phyloP scores from a whole-genome alignment of 2,888 invertebrate species.

The Harpagoxenus sublaevis region DNA sequence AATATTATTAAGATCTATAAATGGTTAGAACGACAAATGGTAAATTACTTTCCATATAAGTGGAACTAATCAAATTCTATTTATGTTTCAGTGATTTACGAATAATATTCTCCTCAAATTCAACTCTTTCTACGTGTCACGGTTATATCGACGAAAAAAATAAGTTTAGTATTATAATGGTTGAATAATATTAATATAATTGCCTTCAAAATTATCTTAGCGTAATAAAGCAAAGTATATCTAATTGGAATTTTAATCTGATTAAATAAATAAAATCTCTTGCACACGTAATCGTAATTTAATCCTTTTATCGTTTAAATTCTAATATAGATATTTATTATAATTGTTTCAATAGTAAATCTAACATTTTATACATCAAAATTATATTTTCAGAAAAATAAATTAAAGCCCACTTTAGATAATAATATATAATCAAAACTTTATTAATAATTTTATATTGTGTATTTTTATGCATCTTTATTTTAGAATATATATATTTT shows the following conservation, averaged over 20 bases:
- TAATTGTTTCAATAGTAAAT: too few species aligned
- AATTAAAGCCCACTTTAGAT: too few species aligned
- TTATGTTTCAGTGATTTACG: neutral
- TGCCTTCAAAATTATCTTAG: neutral
- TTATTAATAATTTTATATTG: neutral
- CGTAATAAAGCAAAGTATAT: neutral
- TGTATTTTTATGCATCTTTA: neutral
- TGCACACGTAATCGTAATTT: too few species aligned
- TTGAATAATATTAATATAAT: neutral
- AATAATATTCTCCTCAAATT: neutral
- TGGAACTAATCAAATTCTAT: neutral
- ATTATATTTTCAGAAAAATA: too few species aligned
- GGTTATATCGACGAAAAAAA: neutral
- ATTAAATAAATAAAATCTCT: too few species aligned
- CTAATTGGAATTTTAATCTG: too few species aligned
- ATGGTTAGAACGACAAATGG: neutral
- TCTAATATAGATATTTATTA: too few species aligned
- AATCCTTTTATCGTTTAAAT: too few species aligned
- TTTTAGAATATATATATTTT: neutral
- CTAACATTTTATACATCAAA: too few species aligned
- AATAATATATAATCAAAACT: neutral
- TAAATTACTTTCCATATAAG: neutral
- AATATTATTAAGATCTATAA: neutral
- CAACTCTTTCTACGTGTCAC: neutral
- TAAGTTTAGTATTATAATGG: neutral